These are phyloP conservation scores for Rhamphomyia laevipes DNA, from an alignment of 2,888 invertebrate species.

Conservation along the genomic window DNA sequence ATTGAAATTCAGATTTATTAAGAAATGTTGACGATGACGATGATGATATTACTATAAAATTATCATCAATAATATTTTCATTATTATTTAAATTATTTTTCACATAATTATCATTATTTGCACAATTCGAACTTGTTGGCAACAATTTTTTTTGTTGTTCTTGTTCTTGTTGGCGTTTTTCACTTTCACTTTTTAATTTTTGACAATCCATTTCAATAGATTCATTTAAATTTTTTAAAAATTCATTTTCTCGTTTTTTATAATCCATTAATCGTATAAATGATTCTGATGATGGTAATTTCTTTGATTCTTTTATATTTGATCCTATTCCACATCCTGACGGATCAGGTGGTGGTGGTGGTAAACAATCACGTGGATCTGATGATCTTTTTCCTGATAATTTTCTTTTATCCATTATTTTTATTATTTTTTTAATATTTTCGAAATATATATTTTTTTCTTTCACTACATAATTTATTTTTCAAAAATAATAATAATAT, in stretches of 20 bases:
- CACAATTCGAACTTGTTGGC: neutral
- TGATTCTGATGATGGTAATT: neutral
- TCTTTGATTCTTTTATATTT: neutral
- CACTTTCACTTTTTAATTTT: conserved; percentile 13
- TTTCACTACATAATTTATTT: too few relatives aligned
- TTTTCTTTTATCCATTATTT: conserved; percentile 15
- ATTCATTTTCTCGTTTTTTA: conserved; percentile 24
- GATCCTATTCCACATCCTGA: neutral
- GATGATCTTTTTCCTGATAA: conserved; percentile 12
- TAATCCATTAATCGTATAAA: conserved; percentile 20
- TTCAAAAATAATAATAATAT: too few relatives aligned
- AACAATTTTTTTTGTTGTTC: neutral
- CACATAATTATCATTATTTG: neutral
- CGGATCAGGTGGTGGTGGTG: conserved; percentile 12
- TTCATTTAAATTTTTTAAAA: conserved; percentile 24
- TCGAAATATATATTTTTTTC: too few relatives aligned
- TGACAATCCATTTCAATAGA: conserved; percentile 21
- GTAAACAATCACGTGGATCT: conserved; percentile 4
- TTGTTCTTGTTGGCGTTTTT: conserved; percentile 4
- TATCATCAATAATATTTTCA: neutral
- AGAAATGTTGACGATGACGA: neutral
- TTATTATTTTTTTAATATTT: neutral
- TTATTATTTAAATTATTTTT: neutral
- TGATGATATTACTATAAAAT: neutral
- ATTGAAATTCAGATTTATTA: conserved; percentile 20